phyloP scores from a whole-genome alignment of 2,797 vertebrate genomes.

The Epinephelus awoara region DNA sequence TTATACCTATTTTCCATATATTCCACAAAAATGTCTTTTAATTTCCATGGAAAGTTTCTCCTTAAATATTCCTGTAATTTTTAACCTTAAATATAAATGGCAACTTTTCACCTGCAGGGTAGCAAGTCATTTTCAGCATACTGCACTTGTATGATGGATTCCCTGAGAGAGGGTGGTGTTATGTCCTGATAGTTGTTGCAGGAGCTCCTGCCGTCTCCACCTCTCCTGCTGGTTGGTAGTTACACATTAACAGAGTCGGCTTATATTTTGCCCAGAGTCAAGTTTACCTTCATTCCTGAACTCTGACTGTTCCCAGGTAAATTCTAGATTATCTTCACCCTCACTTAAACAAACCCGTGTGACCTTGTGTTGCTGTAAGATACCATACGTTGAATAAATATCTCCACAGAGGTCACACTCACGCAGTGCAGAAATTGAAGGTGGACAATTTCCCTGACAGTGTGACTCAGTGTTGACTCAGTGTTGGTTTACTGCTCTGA shows the following conservation, averaged over 20 bases:
- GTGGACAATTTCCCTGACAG: not conserved
- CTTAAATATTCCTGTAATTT: too few relatives aligned
- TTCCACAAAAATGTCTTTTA: too few relatives aligned
- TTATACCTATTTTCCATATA: too few relatives aligned
- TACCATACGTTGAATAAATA: conserved; percentile 6
- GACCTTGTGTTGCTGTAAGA: conserved; percentile 15
- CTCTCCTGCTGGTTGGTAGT: conserved; percentile 49
- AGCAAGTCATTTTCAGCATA: too few relatives aligned
- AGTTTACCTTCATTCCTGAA: conserved; percentile 68
- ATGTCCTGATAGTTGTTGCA: not conserved
- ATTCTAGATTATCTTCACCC: conserved; percentile 1
- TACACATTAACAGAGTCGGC: conserved; percentile 79
- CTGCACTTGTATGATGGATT: not conserved
- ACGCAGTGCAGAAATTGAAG: not conserved
- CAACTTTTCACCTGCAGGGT: too few relatives aligned
- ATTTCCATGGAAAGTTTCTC: too few relatives aligned
- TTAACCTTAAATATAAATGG: too few relatives aligned
- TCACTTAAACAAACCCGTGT: conserved; percentile 34
- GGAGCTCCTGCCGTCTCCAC: not conserved
- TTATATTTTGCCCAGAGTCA: conserved; percentile 39
- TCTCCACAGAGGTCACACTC: not conserved
- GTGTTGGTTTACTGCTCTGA: not conserved
- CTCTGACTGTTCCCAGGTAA: conserved; percentile 25
- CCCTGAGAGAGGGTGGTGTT: not conserved
- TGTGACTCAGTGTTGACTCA: not conserved